These are phyloP conservation scores for Prosopocoilus inquinatus DNA, from an alignment of 2,888 invertebrate genomes.

Conservation along the genomic window DNA sequence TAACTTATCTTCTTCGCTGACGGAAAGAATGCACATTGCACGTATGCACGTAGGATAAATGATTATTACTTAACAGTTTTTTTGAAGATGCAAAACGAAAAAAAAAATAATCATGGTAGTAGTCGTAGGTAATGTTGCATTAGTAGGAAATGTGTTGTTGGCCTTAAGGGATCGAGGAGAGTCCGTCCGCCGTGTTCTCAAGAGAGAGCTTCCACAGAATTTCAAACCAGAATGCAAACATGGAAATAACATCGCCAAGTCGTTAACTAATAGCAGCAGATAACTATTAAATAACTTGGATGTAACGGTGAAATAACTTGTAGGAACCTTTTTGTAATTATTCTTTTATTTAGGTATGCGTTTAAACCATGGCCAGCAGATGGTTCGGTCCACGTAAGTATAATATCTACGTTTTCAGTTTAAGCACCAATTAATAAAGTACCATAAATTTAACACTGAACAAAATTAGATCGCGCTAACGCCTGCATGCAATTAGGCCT, in stretches of 20 bases:
- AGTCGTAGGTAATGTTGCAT: slow-evolving; percentile 3
- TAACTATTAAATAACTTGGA: slow-evolving; percentile 25
- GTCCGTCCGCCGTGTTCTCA: slow-evolving; percentile 6
- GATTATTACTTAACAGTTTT: too few relatives aligned
- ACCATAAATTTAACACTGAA: too few relatives aligned
- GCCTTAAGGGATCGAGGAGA: slow-evolving; percentile 2
- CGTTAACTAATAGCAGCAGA: slow-evolving; percentile 22
- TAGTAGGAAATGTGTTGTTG: background rate
- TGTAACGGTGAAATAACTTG: slow-evolving; percentile 18
- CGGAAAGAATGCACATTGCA: background rate
- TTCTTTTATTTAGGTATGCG: slow-evolving; percentile 9
- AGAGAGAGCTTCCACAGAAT: slow-evolving; percentile 21
- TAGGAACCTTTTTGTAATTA: slow-evolving; percentile 16
- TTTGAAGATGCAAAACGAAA: background rate
- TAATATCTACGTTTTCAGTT: too few relatives aligned
- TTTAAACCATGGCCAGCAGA: slow-evolving; percentile 2
- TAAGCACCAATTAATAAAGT: too few relatives aligned
- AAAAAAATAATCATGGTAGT: slow-evolving; percentile 1
- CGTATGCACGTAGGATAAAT: background rate
- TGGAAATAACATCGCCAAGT: slow-evolving; percentile 24
- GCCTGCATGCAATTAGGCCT: too few relatives aligned
- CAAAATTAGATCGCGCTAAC: too few relatives aligned
- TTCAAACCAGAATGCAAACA: slow-evolving; percentile 24
- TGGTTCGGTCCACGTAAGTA: slow-evolving; percentile 2
- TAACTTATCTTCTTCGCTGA: too few relatives aligned